These are phyloP conservation scores for Psittacula cyanocephala DNA, from an alignment of 2,113 vertebrate species.

Conservation along the genomic window DNA sequence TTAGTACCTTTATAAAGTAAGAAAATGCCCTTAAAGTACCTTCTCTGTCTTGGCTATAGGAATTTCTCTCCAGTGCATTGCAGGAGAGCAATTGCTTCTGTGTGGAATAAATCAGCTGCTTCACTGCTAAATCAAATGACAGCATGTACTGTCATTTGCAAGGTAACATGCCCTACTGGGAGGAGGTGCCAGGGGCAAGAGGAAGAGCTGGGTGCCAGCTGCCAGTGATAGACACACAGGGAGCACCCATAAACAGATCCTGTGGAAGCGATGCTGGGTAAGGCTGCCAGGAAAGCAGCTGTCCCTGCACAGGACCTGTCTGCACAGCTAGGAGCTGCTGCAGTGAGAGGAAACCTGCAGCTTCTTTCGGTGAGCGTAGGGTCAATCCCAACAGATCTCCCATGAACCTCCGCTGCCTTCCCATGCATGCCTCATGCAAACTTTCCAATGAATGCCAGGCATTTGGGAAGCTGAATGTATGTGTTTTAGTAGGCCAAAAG, in stretches of 20 bases:
- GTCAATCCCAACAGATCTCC: not conserved
- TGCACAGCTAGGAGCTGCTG: not conserved
- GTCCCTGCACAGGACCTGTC: accelerated
- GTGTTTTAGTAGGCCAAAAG: not conserved
- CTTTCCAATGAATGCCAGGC: not conserved
- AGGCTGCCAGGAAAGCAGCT: not conserved
- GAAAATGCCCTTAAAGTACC: not conserved
- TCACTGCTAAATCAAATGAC: not conserved
- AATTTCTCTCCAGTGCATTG: not conserved
- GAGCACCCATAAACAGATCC: not conserved
- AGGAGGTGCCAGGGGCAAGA: not conserved
- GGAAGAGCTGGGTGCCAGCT: not conserved
- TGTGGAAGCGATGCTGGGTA: accelerated
- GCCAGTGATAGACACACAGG: accelerated
- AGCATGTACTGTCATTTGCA: not conserved
- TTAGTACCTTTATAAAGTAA: not conserved
- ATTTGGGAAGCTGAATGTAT: not conserved
- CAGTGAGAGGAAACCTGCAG: accelerated
- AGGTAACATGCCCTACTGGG: not conserved
- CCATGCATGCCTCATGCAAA: accelerated
- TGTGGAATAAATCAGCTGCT: not conserved
- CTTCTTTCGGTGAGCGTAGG: not conserved
- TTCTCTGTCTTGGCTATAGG: not conserved
- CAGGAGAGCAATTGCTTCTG: not conserved
- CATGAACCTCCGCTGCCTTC: not conserved